A percentile compares a stretch with the other conserved stretches of the same genome.
phyloP scores from a whole-genome alignment of 2,113 vertebrate genomes.

The Sinocyclocheilus grahami region DNA sequence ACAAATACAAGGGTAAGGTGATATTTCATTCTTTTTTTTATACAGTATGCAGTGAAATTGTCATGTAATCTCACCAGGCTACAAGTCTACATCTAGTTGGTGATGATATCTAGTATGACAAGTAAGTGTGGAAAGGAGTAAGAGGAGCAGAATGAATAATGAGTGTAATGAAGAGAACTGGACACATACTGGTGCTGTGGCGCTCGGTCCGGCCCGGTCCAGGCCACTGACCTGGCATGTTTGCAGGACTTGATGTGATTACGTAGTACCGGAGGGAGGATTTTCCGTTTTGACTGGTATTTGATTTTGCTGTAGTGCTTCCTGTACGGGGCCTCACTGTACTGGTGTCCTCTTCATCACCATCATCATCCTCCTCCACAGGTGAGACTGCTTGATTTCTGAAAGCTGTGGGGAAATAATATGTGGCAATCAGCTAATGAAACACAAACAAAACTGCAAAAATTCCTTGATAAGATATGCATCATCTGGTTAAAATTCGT shows the following conservation, averaged over 20 bases:
- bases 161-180: conserved; percentile 31
- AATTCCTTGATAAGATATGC: background rate
- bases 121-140: background rate
- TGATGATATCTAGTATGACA: background rate
- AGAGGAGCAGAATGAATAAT: background rate
- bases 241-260: conserved; percentile 94
- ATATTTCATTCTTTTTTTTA: background rate
- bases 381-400: conserved; percentile 67
- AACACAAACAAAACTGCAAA: background rate
- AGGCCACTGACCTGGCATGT: conserved; percentile 88
- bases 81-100: too few relatives aligned
- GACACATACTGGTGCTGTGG: conserved; percentile 74
- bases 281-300: conserved; percentile 79
- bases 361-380: conserved; percentile 66
- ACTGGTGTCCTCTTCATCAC: conserved; percentile 71
- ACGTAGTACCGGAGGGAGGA: conserved; percentile 91
- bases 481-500: background rate
- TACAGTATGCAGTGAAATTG: background rate
- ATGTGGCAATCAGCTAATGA: background rate
- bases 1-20: too few relatives aligned
- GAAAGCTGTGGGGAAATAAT: conserved; percentile 72
- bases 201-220: conserved; percentile 71
- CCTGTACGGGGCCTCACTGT: conserved; percentile 71
- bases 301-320: conserved; percentile 81
- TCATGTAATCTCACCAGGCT: too few relatives aligned